These are phyloP conservation scores for Baccha elongata DNA, from an alignment of 2,888 invertebrate genomes.

Conservation along the genomic window DNA sequence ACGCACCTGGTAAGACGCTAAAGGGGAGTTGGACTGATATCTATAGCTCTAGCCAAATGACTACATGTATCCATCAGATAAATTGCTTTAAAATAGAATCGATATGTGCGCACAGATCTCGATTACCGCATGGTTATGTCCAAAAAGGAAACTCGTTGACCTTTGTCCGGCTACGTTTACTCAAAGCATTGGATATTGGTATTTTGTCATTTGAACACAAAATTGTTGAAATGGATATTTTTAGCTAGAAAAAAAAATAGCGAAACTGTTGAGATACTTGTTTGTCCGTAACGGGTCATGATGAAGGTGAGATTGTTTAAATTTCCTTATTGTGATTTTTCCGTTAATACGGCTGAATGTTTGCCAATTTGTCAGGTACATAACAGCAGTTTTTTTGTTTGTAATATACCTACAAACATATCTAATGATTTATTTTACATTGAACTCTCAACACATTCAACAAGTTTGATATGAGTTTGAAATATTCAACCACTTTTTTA, in stretches of 20 bases:
- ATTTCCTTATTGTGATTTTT: slow-evolving; percentile 36
- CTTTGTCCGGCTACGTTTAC: slow-evolving; percentile 31
- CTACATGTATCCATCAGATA: slow-evolving; percentile 2
- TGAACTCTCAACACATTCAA: no score
- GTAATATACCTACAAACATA: no score
- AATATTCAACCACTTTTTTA: no score
- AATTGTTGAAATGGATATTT: slow-evolving; percentile 43
- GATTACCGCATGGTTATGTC: slow-evolving; percentile 35
- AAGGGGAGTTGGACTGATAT: neutral
- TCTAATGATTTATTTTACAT: no score
- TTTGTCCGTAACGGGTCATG: slow-evolving; percentile 12
- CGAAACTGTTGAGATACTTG: slow-evolving; percentile 20
- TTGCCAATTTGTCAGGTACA: slow-evolving; percentile 9
- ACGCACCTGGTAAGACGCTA: slow-evolving; percentile 51
- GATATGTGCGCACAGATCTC: neutral
- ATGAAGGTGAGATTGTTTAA: slow-evolving; percentile 16
- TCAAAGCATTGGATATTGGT: slow-evolving; percentile 4
- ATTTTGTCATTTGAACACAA: slow-evolving; percentile 42
- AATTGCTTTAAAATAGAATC: neutral
- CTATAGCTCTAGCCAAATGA: slow-evolving; percentile 3
- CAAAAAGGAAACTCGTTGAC: slow-evolving; percentile 67
- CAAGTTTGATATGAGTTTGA: no score
- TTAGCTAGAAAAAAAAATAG: slow-evolving; percentile 34
- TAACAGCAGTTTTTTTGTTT: no score
- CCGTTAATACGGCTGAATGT: neutral